A percentile compares a stretch with the other conserved stretches of the same genome.
Evolutionary conservation across 2,888 invertebrate genomes (phyloP).

Genomic region (Lithodes maja): DNA sequence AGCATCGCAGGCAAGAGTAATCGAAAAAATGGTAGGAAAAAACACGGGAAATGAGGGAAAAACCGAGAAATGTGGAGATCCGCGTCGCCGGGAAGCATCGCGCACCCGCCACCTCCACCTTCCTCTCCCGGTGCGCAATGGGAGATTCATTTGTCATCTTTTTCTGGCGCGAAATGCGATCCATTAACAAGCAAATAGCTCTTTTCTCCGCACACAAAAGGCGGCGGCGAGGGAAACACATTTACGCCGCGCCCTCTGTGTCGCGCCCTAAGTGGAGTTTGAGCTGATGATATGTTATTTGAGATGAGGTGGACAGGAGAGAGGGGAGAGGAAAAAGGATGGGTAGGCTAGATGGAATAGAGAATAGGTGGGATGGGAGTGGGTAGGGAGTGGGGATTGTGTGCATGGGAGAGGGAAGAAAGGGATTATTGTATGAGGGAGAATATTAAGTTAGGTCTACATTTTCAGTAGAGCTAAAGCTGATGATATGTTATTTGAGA

Average conservation of each 20-base stretch:
- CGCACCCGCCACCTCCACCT: slow-evolving; percentile 46
- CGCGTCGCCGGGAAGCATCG: slow-evolving; percentile 33
- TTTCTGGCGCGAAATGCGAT: slow-evolving; percentile 70
- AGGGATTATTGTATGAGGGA: neutral
- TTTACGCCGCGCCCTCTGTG: slow-evolving; percentile 63
- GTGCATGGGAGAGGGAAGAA: slow-evolving; percentile 10
- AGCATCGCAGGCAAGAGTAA: neutral
- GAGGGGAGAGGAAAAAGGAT: slow-evolving; percentile 6
- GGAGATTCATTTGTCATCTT: slow-evolving; percentile 68
- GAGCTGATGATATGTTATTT: slow-evolving; percentile 69
- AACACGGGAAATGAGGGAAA: neutral
- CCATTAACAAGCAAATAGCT: slow-evolving; percentile 70
- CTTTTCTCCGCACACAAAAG: slow-evolving; percentile 69
- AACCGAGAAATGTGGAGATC: neutral
- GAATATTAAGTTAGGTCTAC: neutral
- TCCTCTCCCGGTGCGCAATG: slow-evolving; percentile 56
- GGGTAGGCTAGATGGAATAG: neutral
- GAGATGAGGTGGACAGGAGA: slow-evolving; percentile 41
- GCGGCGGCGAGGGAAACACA: slow-evolving; percentile 63
- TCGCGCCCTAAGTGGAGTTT: slow-evolving; percentile 66
- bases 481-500: no score
- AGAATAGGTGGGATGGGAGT: slow-evolving; percentile 1
- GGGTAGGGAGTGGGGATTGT: slow-evolving; percentile 10
- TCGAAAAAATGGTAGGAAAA: neutral
- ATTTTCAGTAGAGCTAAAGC: neutral